Evolutionary conservation across 2,888 invertebrate genomes (phyloP).

Genomic region (Labia minor): DNA sequence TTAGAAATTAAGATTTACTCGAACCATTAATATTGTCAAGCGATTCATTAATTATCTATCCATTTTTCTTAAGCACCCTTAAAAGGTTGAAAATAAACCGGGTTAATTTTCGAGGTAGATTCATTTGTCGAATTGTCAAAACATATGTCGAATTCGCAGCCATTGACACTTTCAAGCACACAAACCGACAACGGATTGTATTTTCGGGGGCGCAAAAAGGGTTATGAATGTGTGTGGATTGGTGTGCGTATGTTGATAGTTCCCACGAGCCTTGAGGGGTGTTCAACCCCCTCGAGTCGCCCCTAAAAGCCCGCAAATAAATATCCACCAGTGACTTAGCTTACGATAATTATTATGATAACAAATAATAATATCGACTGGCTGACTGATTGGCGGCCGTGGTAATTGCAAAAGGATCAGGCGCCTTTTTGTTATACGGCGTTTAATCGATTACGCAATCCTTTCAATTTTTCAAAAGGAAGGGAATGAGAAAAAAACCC

Average conservation of each 20-base stretch:
- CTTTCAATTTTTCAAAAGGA: neutral
- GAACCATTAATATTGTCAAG: neutral
- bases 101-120: slow-evolving; percentile 13
- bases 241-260: neutral
- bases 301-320: neutral
- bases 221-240: neutral
- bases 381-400: neutral
- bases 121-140: neutral
- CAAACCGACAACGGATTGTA: neutral
- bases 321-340: neutral
- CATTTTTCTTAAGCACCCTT: neutral
- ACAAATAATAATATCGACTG: neutral
- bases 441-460: neutral
- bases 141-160: neutral
- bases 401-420: neutral
- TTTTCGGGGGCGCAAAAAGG: neutral
- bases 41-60: neutral
- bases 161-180: neutral
- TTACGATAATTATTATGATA: slow-evolving; percentile 4
- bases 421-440: too few species aligned
- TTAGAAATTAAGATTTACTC: neutral
- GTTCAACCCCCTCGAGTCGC: neutral
- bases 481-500: neutral
- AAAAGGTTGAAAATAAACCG: neutral
- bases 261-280: neutral